Evolutionary conservation across 2,797 vertebrate genomes (phyloP), one percentile per base, ranked within the genome.

Genomic region (Trachops cirrhosus): DNA sequence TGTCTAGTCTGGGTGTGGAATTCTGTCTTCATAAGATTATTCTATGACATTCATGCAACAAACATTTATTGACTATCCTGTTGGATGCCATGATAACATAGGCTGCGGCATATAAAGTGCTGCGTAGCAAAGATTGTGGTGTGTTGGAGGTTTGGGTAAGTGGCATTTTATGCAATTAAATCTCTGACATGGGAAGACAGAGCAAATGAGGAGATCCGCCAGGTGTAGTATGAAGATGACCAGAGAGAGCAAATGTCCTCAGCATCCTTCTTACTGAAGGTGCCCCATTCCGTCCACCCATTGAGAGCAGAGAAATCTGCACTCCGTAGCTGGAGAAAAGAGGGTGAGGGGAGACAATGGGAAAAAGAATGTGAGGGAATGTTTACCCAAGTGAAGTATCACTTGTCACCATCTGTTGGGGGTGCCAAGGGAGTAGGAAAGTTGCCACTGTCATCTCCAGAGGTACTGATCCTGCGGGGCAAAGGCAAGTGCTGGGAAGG

Each of bases 401-500:
- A 2, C 54, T 16, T 74, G 54, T 54, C n/a, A 48, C 44, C 19
- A 8, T 29, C 15, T 82, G 15, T 26, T 9, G 34, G 73, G 39
- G 44, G 8, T 26, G 1, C 2, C 0, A 6, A 7, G 7, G n/a
- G 26, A 44, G 3, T 44, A 5, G 41, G 19, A 84, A 41, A 4
- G 37, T 2, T 64, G 75, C 39, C 44, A 8, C 2, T 11, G 4
- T 14, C 29, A 2, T 6, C 10, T 64, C 15, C 46, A 57, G 24
- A 68, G 34, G 18, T 9, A 37, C 24, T 29, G 18, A 39, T 50
- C 37, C 77, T 19, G 21, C 4, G 44, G 44, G 74, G 22, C 24
- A 24, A 79, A 34, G 29, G 26, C 5, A 18, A 44, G 64, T 6
- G 16, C 37, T 22, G 18, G 48, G 48, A 74, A 79, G 39, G 39